Evolutionary conservation across 2,797 vertebrate species (phyloP).

Genomic region (Ctenopoma kingsleyae): DNA sequence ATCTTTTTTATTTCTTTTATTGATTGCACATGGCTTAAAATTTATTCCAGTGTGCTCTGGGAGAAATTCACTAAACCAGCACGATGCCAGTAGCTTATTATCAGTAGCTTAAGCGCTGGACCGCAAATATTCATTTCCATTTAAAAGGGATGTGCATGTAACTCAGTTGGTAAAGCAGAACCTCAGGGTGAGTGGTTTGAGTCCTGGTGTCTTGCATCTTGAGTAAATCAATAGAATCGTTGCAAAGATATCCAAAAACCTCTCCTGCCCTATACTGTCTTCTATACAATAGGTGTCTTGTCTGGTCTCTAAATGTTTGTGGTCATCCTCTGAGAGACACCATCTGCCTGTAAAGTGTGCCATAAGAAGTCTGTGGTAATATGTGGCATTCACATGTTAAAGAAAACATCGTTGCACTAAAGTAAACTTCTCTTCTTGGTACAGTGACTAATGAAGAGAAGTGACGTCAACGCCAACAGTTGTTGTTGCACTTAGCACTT

Average conservation of each 20-base stretch:
- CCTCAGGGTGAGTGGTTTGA: too few species aligned
- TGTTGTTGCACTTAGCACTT: constrained; percentile 54
- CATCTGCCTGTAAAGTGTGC: constrained; percentile 60
- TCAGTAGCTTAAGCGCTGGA: background rate
- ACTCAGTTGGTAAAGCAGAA: too few species aligned
- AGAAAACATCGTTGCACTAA: constrained; percentile 66
- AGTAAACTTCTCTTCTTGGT: constrained; percentile 57
- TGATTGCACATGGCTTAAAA: background rate
- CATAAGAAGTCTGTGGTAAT: constrained; percentile 53
- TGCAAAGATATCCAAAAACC: background rate
- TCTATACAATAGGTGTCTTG: constrained; percentile 1
- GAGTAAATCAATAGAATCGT: background rate
- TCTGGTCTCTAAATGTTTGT: constrained; percentile 29
- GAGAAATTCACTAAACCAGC: background rate
- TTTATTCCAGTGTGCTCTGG: background rate
- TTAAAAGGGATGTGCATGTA: background rate
- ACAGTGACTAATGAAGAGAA: constrained; percentile 56
- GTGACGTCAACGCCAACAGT: constrained; percentile 63
- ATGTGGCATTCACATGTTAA: constrained; percentile 68
- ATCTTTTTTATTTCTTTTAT: background rate
- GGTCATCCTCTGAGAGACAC: constrained; percentile 38
- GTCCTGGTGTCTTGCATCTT: background rate
- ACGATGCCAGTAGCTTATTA: background rate
- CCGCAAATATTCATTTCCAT: background rate
- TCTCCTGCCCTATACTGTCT: background rate